Conservation (phyloP, 2,888 invertebrate genomes). For the Megamerina dolium region DNA sequence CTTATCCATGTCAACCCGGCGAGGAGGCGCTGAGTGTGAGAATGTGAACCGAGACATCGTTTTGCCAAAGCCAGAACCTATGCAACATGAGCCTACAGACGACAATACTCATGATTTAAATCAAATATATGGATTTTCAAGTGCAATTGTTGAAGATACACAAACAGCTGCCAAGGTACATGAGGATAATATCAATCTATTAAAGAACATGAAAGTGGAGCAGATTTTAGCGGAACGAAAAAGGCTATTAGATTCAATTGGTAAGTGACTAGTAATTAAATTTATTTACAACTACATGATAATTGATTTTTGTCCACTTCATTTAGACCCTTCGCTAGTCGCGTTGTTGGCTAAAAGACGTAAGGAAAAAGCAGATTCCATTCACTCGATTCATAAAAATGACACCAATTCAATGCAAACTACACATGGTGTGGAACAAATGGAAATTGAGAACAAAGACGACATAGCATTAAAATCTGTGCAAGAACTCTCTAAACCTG, state of each 20-base stretch:
- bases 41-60: too few relatives aligned
- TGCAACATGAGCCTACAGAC: slow-evolving; percentile 19
- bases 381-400: not conserved
- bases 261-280: too few relatives aligned
- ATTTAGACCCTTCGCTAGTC: slow-evolving; percentile 39
- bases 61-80: too few relatives aligned
- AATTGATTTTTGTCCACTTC: too few relatives aligned
- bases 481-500: slow-evolving; percentile 28
- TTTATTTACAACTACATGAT: too few relatives aligned
- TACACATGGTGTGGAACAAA: slow-evolving; percentile 13
- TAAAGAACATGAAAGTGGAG: slow-evolving; percentile 63
- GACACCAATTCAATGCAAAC: not conserved
- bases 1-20: slow-evolving; percentile 49
- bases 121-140: slow-evolving; percentile 19
- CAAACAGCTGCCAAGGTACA: slow-evolving; percentile 60
- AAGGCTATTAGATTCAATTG: slow-evolving; percentile 55
- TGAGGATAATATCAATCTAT: slow-evolving; percentile 61
- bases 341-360: slow-evolving; percentile 31
- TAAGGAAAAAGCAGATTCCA: slow-evolving; percentile 14
- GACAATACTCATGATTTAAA: slow-evolving; percentile 11
- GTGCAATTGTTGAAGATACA: slow-evolving; percentile 47
- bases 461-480: not conserved
- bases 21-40: too few relatives aligned
- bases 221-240: slow-evolving; percentile 71
- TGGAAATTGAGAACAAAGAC: slow-evolving; percentile 19